These are phyloP conservation scores for Corythornis leucogaster DNA, from an alignment of 2,797 vertebrate species.

Conservation along the genomic window DNA sequence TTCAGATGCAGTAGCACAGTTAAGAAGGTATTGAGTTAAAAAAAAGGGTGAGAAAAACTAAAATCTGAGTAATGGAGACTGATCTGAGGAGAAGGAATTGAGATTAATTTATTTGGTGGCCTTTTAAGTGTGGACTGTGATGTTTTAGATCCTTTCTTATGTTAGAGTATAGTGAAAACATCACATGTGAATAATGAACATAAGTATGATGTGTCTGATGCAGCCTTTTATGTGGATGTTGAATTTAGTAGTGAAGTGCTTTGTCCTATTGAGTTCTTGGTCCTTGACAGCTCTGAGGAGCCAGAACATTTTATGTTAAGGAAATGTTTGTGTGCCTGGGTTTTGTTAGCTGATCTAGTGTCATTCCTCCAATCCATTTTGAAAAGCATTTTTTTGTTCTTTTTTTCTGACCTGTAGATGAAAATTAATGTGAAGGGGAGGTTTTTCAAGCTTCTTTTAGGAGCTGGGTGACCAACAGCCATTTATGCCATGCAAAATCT, in stretches of 20 bases:
- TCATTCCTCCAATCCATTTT: background rate
- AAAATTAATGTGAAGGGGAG: background rate
- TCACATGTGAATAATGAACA: background rate
- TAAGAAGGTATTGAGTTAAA: background rate
- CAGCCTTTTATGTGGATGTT: background rate
- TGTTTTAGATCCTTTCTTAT: background rate
- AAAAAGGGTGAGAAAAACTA: background rate
- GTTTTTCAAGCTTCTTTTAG: background rate
- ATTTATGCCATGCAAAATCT: background rate
- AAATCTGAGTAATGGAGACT: background rate
- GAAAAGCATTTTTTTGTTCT: background rate
- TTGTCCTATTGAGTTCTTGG: background rate
- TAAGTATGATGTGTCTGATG: background rate
- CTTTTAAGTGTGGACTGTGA: background rate
- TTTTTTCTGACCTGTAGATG: background rate
- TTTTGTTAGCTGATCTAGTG: background rate
- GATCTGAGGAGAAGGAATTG: background rate
- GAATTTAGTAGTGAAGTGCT: background rate
- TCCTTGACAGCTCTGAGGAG: background rate
- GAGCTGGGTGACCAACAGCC: background rate
- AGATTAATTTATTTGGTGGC: background rate
- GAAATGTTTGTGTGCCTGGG: background rate
- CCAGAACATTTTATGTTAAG: background rate
- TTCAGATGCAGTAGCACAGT: background rate
- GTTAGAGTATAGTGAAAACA: background rate